Conservation (phyloP, 1,140 invertebrate species). For the Caenorhabditis inopinata region DNA sequence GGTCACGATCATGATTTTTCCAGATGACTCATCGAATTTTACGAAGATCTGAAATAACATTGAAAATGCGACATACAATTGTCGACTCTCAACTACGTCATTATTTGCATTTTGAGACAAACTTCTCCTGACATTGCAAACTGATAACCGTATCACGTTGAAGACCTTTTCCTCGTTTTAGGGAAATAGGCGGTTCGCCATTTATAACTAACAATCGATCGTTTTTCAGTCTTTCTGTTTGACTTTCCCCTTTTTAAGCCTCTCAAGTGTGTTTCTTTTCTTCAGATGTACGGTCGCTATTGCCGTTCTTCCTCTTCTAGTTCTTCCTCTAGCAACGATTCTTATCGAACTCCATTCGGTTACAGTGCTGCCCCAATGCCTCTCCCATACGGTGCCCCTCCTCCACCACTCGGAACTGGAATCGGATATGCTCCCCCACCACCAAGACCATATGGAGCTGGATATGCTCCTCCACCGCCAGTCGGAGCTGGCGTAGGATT, state of each 20-base stretch:
- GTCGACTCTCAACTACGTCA: not conserved
- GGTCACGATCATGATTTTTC: not conserved
- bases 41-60: not conserved
- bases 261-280: slow-evolving; percentile 7
- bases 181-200: not conserved
- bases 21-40: not conserved
- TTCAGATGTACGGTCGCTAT: slow-evolving; percentile 21
- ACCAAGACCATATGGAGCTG: not conserved
- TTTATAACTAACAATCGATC: slow-evolving; percentile 7
- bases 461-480: slow-evolving; percentile 7
- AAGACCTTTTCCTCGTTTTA: not conserved
- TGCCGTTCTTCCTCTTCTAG: slow-evolving; percentile 18
- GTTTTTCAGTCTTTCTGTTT: not conserved
- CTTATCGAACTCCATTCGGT: not conserved
- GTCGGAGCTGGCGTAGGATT: not conserved
- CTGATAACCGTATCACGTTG: slow-evolving; percentile 30
- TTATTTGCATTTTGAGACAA: slow-evolving; percentile 14
- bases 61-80: not conserved
- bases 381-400: not conserved
- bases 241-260: slow-evolving; percentile 12
- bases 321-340: slow-evolving; percentile 16
- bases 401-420: slow-evolving; percentile 6
- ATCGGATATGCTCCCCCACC: slow-evolving; percentile 11
- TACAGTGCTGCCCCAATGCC: not conserved
- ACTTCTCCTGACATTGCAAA: slow-evolving; percentile 31